A percentile compares a stretch with the other conserved stretches of the same genome.
Evolutionary conservation across 2,113 vertebrate species (phyloP).

Genomic region (Lepus timidus): DNA sequence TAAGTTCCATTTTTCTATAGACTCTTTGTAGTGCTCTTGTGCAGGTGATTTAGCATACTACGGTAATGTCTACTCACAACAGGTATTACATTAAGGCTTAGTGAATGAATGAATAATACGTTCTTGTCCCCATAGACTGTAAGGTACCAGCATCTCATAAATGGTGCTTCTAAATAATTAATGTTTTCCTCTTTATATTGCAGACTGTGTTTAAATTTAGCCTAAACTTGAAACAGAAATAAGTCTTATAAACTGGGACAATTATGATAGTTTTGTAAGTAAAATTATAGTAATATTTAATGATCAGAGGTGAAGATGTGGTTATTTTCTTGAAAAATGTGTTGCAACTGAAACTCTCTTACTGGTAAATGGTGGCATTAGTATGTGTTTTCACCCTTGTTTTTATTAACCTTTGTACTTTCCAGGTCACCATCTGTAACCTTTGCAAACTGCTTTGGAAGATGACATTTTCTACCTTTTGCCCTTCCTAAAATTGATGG

Average conservation of each 20-base stretch:
- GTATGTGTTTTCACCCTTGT: neutral
- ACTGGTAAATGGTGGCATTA: neutral
- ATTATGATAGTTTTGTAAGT: conserved; percentile 36
- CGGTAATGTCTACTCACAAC: neutral
- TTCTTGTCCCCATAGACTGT: neutral
- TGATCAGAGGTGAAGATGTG: conserved; percentile 13
- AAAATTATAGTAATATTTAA: conserved; percentile 57
- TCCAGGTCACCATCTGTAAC: conserved; percentile 31
- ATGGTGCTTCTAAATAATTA: neutral
- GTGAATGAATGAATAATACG: neutral
- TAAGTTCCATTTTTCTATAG: too few species aligned
- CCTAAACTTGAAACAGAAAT: conserved; percentile 1
- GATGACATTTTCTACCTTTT: conserved; percentile 46
- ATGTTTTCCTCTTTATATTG: neutral
- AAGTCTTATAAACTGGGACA: neutral
- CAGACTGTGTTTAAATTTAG: conserved; percentile 11
- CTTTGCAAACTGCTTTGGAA: conserved; percentile 55
- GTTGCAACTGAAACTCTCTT: neutral
- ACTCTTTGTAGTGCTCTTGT: neutral
- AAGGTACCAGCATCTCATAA: neutral
- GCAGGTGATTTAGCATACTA: too few species aligned
- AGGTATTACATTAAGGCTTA: neutral
- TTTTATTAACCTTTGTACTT: conserved; percentile 64
- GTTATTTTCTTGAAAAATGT: conserved; percentile 59
- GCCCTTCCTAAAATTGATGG: conserved; percentile 32